These are phyloP conservation scores for Chalcis sispes DNA, from an alignment of 2,888 invertebrate species.

Conservation along the genomic window DNA sequence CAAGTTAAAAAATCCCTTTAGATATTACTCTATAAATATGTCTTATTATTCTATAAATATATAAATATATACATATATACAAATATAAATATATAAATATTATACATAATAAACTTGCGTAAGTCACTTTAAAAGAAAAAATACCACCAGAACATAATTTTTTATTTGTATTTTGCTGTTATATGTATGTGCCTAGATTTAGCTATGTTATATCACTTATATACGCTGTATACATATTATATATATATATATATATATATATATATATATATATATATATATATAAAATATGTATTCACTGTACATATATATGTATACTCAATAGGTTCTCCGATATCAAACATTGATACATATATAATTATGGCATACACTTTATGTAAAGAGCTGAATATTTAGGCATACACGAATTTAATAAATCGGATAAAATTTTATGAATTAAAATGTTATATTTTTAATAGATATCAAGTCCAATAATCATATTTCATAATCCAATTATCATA, in stretches of 20 bases:
- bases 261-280: conserved; percentile 60
- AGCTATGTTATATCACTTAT: conserved; percentile 70
- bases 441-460: background rate
- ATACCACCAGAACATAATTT: conserved; percentile 70
- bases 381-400: conserved; percentile 75
- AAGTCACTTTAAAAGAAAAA: too few species aligned
- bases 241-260: conserved; percentile 70
- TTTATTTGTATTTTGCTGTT: conserved; percentile 74
- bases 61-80: conserved; percentile 51
- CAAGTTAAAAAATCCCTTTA: conserved; percentile 36
- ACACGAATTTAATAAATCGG: conserved; percentile 76
- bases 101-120: conserved; percentile 55
- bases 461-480: too few species aligned
- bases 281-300: conserved; percentile 27
- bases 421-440: conserved; percentile 68
- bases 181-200: conserved; percentile 74
- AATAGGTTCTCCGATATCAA: conserved; percentile 73
- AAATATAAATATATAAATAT: conserved; percentile 57
- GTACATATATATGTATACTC: conserved; percentile 72
- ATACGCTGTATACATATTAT: conserved; percentile 63
- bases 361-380: conserved; percentile 71
- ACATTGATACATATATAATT: conserved; percentile 67
- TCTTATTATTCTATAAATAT: conserved; percentile 49
- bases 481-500: too few species aligned
- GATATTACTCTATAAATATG: conserved; percentile 45